Evolutionary conservation across 2,888 invertebrate genomes (phyloP).

Genomic region (Agriopis marginaria): DNA sequence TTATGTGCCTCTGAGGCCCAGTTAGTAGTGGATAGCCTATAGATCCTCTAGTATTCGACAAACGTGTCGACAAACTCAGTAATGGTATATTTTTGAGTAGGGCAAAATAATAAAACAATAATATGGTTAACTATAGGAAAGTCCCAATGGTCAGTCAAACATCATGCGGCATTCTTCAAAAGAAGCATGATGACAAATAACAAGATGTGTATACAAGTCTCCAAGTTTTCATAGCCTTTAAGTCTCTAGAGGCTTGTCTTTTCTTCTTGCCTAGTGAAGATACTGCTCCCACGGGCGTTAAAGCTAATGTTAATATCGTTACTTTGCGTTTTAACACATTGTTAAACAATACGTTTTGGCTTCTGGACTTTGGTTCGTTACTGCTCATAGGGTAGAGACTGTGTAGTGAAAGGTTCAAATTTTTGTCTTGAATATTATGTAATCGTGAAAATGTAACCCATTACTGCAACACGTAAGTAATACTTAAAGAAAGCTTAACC

Average conservation of each 20-base stretch:
- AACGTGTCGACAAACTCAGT: too few relatives aligned
- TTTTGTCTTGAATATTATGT: not conserved
- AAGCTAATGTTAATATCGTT: conserved; percentile 59
- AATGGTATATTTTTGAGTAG: too few relatives aligned
- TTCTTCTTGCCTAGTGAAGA: conserved; percentile 31
- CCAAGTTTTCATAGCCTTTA: too few relatives aligned
- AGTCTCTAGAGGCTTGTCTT: conserved; percentile 40
- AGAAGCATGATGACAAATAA: conserved; percentile 55
- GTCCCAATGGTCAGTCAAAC: not conserved
- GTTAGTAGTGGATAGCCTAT: too few relatives aligned
- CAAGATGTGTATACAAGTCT: not conserved
- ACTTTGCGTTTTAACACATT: conserved; percentile 52
- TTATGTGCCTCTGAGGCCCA: too few relatives aligned
- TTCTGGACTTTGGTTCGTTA: conserved; percentile 43
- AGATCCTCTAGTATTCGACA: too few relatives aligned
- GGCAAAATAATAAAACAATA: too few relatives aligned
- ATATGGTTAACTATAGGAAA: too few relatives aligned
- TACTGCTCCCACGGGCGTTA: conserved; percentile 40
- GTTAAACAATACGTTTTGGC: conserved; percentile 20
- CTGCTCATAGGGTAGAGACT: not conserved
- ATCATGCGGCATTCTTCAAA: conserved; percentile 15
- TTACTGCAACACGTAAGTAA: too few relatives aligned
- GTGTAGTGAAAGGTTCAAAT: not conserved
- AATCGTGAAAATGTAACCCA: too few relatives aligned
- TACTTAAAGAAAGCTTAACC: too few relatives aligned